Evolutionary conservation across 2,113 vertebrate genomes (phyloP).

Genomic region (Sinocyclocheilus grahami): DNA sequence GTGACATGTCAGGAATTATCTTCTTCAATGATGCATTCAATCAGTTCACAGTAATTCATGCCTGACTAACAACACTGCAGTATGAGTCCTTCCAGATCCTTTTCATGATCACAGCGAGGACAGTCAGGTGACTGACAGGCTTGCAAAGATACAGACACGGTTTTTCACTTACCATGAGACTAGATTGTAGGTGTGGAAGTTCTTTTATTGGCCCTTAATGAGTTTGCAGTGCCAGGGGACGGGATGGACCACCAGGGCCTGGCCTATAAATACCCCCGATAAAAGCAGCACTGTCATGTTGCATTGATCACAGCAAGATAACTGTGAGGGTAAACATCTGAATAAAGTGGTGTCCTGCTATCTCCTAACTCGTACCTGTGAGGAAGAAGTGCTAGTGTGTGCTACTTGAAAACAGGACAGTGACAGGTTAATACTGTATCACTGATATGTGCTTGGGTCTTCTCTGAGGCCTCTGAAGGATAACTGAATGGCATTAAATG

Average conservation of each 20-base stretch:
- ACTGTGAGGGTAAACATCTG: constrained; percentile 38
- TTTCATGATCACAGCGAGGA: constrained; percentile 12
- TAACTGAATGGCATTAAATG: constrained; percentile 38
- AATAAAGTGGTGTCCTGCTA: constrained; percentile 38
- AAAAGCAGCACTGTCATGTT: constrained; percentile 56
- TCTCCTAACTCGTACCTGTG: constrained; percentile 22
- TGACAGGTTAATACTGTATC: constrained; percentile 19
- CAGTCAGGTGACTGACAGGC: constrained; percentile 33
- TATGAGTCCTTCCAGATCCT: constrained; percentile 31
- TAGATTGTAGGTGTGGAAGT: constrained; percentile 18
- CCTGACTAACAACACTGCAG: constrained; percentile 31
- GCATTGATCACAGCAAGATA: constrained; percentile 45
- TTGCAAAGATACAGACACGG: constrained; percentile 41
- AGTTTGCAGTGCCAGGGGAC: constrained; percentile 28
- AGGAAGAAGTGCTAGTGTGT: not conserved
- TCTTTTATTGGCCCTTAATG: constrained; percentile 43
- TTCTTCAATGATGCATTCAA: constrained; percentile 39
- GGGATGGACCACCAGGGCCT: constrained; percentile 20
- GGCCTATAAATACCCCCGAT: constrained; percentile 51
- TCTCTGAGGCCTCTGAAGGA: constrained; percentile 18
- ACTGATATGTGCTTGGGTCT: not conserved
- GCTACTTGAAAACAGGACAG: constrained; percentile 12
- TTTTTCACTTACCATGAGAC: constrained; percentile 50
- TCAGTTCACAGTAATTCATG: constrained; percentile 35
- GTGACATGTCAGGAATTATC: constrained; percentile 34